Conservation (phyloP, 2,113 vertebrate genomes). For the Echinops telfairi region DNA sequence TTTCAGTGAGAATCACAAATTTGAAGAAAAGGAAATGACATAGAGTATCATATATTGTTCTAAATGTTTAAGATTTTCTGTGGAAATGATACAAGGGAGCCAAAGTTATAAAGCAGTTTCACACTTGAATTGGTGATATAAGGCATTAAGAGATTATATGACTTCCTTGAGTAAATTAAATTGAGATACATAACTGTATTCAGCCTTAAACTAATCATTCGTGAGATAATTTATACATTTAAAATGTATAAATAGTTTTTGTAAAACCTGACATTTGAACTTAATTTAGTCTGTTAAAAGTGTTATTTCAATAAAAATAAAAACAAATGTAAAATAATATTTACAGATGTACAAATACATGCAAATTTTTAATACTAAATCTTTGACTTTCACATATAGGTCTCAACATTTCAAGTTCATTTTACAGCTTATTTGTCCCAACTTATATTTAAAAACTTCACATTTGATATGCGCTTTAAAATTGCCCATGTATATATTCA, state of each 20-base stretch:
- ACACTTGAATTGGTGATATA: neutral
- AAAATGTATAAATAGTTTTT: neutral
- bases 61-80: neutral
- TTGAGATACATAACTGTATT: neutral
- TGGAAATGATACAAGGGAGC: neutral
- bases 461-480: neutral
- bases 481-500: neutral
- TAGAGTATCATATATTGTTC: neutral
- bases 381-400: slow-evolving; percentile 15
- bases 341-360: slow-evolving; percentile 65
- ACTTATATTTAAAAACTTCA: slow-evolving; percentile 17
- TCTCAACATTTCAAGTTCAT: slow-evolving; percentile 52
- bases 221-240: neutral
- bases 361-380: slow-evolving; percentile 4
- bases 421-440: neutral
- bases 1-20: slow-evolving; percentile 37
- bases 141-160: neutral
- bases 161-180: slow-evolving; percentile 25
- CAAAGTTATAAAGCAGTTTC: neutral
- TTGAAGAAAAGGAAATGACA: neutral
- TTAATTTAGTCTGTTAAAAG: slow-evolving; percentile 55
- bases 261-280: slow-evolving; percentile 27
- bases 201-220: neutral
- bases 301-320: neutral
- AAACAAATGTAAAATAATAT: slow-evolving; percentile 74